Evolutionary conservation across 2,113 vertebrate species (phyloP).

Genomic region (Callipepla squamata): DNA sequence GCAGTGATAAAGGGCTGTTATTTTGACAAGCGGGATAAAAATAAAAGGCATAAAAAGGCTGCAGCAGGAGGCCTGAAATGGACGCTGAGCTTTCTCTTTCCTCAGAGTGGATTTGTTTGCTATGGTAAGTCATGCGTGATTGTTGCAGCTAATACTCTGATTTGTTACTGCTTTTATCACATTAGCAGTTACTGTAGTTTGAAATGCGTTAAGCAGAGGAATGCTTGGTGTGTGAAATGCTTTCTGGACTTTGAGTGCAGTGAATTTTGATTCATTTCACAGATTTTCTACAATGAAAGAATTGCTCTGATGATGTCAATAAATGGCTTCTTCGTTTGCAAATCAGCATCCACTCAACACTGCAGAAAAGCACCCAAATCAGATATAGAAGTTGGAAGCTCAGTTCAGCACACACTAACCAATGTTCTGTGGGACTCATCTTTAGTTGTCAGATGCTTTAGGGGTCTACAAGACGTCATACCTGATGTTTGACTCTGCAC

Average conservation of each 20-base stretch:
- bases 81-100: neutral
- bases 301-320: neutral
- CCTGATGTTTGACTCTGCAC: neutral
- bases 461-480: neutral
- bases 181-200: neutral
- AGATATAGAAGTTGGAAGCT: neutral
- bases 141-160: neutral
- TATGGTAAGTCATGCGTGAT: neutral
- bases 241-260: neutral
- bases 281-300: neutral
- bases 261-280: neutral
- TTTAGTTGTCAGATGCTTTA: neutral
- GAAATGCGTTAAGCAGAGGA: neutral
- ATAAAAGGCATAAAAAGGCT: slow-evolving; percentile 36
- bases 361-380: neutral
- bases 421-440: neutral
- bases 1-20: slow-evolving; percentile 43
- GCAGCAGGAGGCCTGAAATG: neutral
- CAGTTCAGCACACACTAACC: neutral
- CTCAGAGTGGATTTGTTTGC: neutral
- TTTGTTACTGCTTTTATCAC: slow-evolving; percentile 35
- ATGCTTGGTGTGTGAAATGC: neutral
- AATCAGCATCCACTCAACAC: neutral
- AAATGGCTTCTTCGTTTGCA: neutral
- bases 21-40: slow-evolving; percentile 59